A percentile compares a stretch with the other conserved stretches of the same genome.
These are phyloP conservation scores for Burhinus bistriatus DNA, from an alignment of 2,113 vertebrate species.

Conservation along the genomic window DNA sequence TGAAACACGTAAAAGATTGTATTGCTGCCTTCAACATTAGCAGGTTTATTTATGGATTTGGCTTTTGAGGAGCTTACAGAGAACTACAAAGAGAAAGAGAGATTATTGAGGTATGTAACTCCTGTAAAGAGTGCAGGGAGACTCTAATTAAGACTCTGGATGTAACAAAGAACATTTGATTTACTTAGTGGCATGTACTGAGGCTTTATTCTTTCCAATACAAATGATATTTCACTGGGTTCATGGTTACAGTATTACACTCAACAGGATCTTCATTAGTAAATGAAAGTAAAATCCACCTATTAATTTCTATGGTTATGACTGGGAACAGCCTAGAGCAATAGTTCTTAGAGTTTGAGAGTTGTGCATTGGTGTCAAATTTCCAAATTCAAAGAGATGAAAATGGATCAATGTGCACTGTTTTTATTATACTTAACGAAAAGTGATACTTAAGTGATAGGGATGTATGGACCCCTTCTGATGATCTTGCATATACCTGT, in stretches of 20 bases:
- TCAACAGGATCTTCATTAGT: neutral
- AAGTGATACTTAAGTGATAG: neutral
- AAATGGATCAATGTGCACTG: neutral
- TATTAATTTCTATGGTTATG: neutral
- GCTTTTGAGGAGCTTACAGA: neutral
- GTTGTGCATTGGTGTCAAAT: neutral
- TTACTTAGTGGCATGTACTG: neutral
- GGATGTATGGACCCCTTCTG: neutral
- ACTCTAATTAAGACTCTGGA: constrained; percentile 3
- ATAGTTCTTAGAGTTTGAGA: neutral
- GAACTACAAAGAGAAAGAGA: neutral
- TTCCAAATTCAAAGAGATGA: neutral
- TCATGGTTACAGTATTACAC: neutral
- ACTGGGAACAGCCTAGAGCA: neutral
- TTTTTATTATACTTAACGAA: neutral
- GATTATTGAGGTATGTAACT: neutral
- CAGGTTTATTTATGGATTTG: constrained; percentile 17
- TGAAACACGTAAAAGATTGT: neutral
- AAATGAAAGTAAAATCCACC: neutral
- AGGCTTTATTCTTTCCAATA: neutral
- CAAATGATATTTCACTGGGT: neutral
- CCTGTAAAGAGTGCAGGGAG: neutral
- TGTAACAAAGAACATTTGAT: neutral
- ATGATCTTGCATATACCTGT: neutral
- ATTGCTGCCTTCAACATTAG: neutral